Conservation (phyloP, 2,113 vertebrate genomes). For the Galeopterus variegatus region DNA sequence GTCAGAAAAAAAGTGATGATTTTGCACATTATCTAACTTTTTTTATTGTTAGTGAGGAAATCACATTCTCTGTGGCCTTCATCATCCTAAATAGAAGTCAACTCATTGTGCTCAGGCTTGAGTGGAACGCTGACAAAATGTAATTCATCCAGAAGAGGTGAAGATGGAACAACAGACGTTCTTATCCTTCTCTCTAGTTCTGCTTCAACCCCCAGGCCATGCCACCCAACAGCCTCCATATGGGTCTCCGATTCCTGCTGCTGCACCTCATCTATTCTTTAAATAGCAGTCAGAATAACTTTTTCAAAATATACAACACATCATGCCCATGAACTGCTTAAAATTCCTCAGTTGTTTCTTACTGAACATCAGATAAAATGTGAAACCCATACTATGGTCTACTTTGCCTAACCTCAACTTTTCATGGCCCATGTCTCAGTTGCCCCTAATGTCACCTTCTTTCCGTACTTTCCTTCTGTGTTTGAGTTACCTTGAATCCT, state of each 20-base stretch:
- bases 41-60: not conserved
- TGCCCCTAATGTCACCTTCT: not conserved
- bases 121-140: not conserved
- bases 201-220: not conserved
- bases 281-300: not conserved
- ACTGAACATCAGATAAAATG: constrained; percentile 12
- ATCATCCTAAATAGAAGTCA: not conserved
- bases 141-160: not conserved
- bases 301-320: not conserved
- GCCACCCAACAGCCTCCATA: not conserved
- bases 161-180: not conserved
- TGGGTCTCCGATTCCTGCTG: not conserved
- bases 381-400: not conserved
- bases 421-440: not conserved
- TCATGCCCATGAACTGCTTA: not conserved
- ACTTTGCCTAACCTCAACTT: not conserved
- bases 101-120: not conserved
- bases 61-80: not conserved
- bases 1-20: not conserved
- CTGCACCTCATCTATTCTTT: not conserved
- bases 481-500: not conserved
- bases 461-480: not conserved
- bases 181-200: not conserved
- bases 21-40: not conserved
- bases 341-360: not conserved